phyloP scores from a whole-genome alignment of 2,797 vertebrate genomes.

The Trematomus bernacchii region DNA sequence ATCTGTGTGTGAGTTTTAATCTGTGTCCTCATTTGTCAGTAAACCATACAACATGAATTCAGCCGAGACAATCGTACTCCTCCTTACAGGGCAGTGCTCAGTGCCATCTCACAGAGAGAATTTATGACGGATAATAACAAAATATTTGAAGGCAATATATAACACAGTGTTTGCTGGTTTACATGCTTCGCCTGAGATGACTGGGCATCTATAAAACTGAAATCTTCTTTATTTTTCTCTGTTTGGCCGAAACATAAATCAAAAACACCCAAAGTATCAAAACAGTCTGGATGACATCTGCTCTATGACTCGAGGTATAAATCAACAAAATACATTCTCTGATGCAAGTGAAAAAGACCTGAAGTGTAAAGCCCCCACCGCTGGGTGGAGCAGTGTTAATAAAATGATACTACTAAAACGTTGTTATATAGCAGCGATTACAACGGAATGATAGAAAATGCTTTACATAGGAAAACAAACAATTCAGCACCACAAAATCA shows the following conservation, averaged over 20 bases:
- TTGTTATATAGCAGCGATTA: too few species aligned
- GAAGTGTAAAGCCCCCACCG: not conserved
- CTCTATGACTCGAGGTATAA: slow-evolving; percentile 4
- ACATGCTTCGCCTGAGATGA: slow-evolving; percentile 23
- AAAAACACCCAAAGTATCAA: not conserved
- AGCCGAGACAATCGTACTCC: slow-evolving; percentile 22
- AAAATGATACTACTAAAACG: too few species aligned
- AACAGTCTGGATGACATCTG: not conserved
- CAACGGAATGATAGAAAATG: not conserved
- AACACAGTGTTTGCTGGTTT: slow-evolving; percentile 16
- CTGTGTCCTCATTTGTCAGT: slow-evolving; percentile 52
- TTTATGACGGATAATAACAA: slow-evolving; percentile 48
- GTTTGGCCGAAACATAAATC: slow-evolving; percentile 40
- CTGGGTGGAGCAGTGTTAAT: not conserved
- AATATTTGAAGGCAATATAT: slow-evolving; percentile 49
- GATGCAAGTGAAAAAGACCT: slow-evolving; percentile 15
- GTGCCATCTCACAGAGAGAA: slow-evolving; percentile 5
- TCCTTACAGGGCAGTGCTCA: slow-evolving; percentile 15
- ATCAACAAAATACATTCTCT: slow-evolving; percentile 17
- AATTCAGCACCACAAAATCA: not conserved
- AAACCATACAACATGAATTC: slow-evolving; percentile 49
- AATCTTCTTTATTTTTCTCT: slow-evolving; percentile 33
- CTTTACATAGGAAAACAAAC: not conserved
- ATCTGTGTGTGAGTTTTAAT: slow-evolving; percentile 52
- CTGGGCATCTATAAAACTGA: slow-evolving; percentile 23